Evolutionary conservation across 2,888 invertebrate genomes (phyloP), one percentile per base, ranked within the genome.

Genomic region (Pristionchus maxplancki): DNA sequence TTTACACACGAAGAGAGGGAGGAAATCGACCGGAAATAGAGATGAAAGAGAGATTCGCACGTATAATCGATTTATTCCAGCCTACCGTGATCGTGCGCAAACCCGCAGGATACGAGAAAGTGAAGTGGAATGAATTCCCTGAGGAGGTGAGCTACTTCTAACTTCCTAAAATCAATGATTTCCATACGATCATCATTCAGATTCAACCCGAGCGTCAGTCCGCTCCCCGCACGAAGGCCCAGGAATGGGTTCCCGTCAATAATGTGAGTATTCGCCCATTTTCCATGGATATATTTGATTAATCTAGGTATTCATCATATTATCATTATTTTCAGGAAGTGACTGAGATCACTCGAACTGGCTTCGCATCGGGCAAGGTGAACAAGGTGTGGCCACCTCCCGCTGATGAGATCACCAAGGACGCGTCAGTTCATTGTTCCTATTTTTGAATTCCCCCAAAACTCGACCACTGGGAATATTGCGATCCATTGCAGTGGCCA

Each of bases 91-190:
- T 94, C 85, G 93, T 93, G 3, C 93, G 93, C n/a, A 90, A 93
- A 83, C 92, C 93, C 28, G 91, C 91, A 11, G 87, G 91, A 81
- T 91, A 93, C 89, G 90, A 93, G 85, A 90, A 91, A 90, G 90
- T 93, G 15, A 86, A 91, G 85, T 94, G 94, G 94, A 93, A 93
- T 89, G 94, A 94, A 88, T 94, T 93, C 89, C 94, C 92, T 1
- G 93, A 93, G 81, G 93, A 94, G 89, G 90, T 81, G 0, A 53
- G 50, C n/a, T 1, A 1, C 5, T 20, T 40, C 15, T 13, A 31
- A 83, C 24, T n/a, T n/a, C n/a, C n/a, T n/a, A n/a, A n/a, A n/a
- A n/a, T n/a, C n/a, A n/a, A n/a, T n/a, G n/a, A n/a, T n/a, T n/a
- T n/a, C n/a, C n/a, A n/a, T n/a, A 31, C 28, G 9, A 13, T 2